phyloP scores from a whole-genome alignment of 2,888 invertebrate species.

The Leptura quadrifasciata region DNA sequence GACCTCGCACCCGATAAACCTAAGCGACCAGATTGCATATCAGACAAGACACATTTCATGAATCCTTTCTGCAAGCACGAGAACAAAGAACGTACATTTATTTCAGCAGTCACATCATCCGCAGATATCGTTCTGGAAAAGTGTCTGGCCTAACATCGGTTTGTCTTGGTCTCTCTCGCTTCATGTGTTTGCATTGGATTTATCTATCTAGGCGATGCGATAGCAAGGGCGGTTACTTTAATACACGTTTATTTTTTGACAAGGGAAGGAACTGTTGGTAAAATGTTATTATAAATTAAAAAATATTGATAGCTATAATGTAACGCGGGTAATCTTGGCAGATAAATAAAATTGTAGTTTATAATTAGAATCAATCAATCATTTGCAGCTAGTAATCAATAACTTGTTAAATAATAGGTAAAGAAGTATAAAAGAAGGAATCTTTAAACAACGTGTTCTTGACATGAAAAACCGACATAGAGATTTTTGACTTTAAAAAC shows the following conservation, averaged over 20 bases:
- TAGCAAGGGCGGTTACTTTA: slow-evolving; percentile 22
- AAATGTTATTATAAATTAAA: background rate
- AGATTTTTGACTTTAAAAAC: too few relatives aligned
- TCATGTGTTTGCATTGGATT: slow-evolving; percentile 56
- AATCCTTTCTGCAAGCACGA: slow-evolving; percentile 24
- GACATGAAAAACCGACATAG: too few relatives aligned
- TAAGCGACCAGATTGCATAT: slow-evolving; percentile 2
- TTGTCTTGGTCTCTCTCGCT: slow-evolving; percentile 57
- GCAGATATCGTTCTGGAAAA: slow-evolving; percentile 55
- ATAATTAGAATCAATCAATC: too few relatives aligned
- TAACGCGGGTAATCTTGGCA: background rate
- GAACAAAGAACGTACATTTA: slow-evolving; percentile 59
- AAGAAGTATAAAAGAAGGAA: too few relatives aligned
- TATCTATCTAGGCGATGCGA: slow-evolving; percentile 44
- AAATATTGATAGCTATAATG: background rate
- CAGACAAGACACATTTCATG: slow-evolving; percentile 4
- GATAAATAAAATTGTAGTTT: too few relatives aligned
- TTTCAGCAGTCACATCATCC: slow-evolving; percentile 58
- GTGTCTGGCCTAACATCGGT: slow-evolving; percentile 58
- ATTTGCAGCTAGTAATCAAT: too few relatives aligned
- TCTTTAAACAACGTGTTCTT: too few relatives aligned
- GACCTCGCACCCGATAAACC: slow-evolving; percentile 15
- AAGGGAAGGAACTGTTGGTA: background rate
- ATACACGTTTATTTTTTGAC: slow-evolving; percentile 1
- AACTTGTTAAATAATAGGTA: too few relatives aligned